phyloP scores from a whole-genome alignment of 2,113 vertebrate species.

The Donacobius atricapilla region DNA sequence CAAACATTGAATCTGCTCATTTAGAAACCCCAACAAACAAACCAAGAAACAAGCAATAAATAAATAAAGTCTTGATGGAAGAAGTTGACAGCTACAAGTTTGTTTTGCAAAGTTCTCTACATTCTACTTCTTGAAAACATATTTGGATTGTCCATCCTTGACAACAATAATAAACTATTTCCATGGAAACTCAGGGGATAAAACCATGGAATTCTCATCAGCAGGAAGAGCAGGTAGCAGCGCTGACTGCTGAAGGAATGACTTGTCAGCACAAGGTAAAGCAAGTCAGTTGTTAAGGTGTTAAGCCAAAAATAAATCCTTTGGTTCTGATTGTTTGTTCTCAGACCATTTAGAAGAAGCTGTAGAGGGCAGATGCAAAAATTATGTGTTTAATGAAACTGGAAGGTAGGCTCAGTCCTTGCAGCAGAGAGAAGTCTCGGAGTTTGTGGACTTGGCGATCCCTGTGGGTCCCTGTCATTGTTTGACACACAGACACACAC shows the following conservation, averaged over 20 bases:
- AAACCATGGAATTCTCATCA: not conserved
- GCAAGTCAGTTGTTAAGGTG: not conserved
- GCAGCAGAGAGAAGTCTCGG: not conserved
- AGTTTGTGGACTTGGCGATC: not conserved
- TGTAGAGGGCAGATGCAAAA: not conserved
- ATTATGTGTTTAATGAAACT: not conserved
- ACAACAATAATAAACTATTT: constrained; percentile 65
- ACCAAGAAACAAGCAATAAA: not conserved
- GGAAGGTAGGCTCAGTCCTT: not conserved
- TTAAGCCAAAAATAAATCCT: not conserved
- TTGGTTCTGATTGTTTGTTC: not conserved
- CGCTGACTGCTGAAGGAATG: not conserved
- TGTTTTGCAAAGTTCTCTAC: constrained; percentile 40
- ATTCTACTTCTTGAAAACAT: constrained; percentile 20
- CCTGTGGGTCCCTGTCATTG: not conserved
- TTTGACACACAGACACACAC: too few species aligned
- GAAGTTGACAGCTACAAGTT: not conserved
- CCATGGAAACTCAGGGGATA: constrained; percentile 53
- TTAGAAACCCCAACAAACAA: not conserved
- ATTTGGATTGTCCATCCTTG: constrained; percentile 27
- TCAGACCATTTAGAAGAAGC: not conserved
- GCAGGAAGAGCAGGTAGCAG: constrained; percentile 4
- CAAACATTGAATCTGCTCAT: not conserved
- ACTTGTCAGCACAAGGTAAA: not conserved
- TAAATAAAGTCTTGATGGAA: not conserved